Evolutionary conservation across 2,888 invertebrate genomes (phyloP), one percentile per base, ranked within the genome.

Genomic region (Nineta flava): DNA sequence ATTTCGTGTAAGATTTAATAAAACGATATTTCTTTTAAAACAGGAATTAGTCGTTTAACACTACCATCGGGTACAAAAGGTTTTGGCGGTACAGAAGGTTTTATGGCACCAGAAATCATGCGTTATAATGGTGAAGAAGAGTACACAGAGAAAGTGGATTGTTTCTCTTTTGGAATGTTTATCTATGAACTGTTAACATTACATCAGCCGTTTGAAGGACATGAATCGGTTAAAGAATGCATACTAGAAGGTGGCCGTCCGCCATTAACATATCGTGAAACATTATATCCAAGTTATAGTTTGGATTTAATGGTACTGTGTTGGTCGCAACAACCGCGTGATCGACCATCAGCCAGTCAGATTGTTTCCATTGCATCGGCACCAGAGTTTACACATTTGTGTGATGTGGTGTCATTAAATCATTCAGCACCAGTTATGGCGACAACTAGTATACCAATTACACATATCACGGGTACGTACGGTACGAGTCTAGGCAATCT

Each of bases 101-200:
- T 96, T 65, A 99, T 99, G 91, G 99, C 97, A 2, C 99, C 97
- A 0, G 97, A 99, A 73, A 97, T 99, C 55, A 91, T 97, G 74
- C 77, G 92, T 46, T 95, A 93, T 66, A 97, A 96, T 64, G 99
- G 99, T 0, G 97, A 97, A 65, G 95, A 96, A 64, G 95, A 96
- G 59, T 99, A 99, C 59, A 97, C 95, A 0, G 95, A 96, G 62
- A 97, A 97, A 76, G 95, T 96, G 51, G 97, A 99, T 64, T 94
- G 95, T 57, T 99, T 97, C 68, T 97, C 97, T 0, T 97, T 94
- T 70, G 97, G 96, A 15, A 97, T 99, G 96, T 86, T 97, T 62
- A 74, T 97, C 57, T 99, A 96, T 66, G 97, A 99, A 68, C 75
- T 97, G 55, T 69, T 97, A 47, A 92, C 94, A 0, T 72, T 96